phyloP scores from a whole-genome alignment of 2,888 invertebrate genomes.

The Agrotis ipsilon region DNA sequence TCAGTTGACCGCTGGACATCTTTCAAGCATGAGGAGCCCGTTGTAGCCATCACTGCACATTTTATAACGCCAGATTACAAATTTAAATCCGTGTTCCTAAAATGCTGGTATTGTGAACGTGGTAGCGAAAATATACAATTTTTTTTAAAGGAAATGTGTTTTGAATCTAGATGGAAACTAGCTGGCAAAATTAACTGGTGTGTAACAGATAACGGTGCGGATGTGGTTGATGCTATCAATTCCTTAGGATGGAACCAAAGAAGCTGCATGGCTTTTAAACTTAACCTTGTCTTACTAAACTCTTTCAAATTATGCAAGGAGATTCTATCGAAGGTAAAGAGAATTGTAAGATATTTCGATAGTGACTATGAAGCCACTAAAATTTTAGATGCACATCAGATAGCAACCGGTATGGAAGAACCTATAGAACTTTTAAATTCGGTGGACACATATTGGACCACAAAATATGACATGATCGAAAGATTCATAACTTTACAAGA shows the following conservation, averaged over 20 bases:
- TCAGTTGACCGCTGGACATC: slow-evolving; percentile 24
- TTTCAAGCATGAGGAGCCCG: background rate
- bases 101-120: slow-evolving; percentile 3
- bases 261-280: slow-evolving; percentile 1
- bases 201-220: slow-evolving; percentile 1
- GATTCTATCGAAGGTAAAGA: background rate
- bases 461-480: slow-evolving; percentile 35
- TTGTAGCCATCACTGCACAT: slow-evolving; percentile 30
- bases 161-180: slow-evolving; percentile 10
- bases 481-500: slow-evolving; percentile 20
- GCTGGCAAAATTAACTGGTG: slow-evolving; percentile 21
- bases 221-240: slow-evolving; percentile 5
- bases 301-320: slow-evolving; percentile 8
- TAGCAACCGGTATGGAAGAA: background rate
- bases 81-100: slow-evolving; percentile 31
- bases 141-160: slow-evolving; percentile 21
- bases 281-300: slow-evolving; percentile 2
- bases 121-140: background rate
- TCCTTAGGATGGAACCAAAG: slow-evolving; percentile 14
- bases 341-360: background rate
- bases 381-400: slow-evolving; percentile 5
- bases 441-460: slow-evolving; percentile 3
- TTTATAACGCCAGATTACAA: slow-evolving; percentile 28
- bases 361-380: background rate
- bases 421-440: slow-evolving; percentile 12